These are phyloP conservation scores for Homarus gammarus DNA, from an alignment of 2,888 invertebrate species.

Conservation along the genomic window DNA sequence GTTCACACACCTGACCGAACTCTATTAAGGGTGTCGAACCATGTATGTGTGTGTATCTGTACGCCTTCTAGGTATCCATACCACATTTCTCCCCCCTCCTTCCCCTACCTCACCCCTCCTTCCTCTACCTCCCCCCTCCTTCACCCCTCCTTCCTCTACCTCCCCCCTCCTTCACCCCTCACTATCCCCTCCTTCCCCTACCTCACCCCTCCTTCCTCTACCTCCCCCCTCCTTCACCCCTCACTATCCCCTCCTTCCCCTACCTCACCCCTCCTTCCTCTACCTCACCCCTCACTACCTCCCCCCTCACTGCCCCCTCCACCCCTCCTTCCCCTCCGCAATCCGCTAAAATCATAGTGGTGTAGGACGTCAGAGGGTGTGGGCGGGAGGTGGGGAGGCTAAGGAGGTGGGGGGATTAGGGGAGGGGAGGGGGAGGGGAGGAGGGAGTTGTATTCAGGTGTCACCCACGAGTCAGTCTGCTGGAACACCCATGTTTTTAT, in stretches of 20 bases:
- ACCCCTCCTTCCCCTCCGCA: no score
- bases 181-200: not conserved
- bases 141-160: not conserved
- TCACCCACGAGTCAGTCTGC: no score
- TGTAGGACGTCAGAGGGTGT: no score
- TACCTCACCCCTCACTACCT: not conserved
- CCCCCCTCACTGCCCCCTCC: no score
- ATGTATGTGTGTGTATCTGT: slow-evolving; percentile 13
- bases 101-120: slow-evolving; percentile 6
- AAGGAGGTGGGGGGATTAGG: no score
- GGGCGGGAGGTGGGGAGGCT: no score
- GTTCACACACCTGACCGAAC: no score
- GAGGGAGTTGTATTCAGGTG: no score
- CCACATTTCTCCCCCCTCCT: not conserved
- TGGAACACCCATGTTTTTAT: no score
- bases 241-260: not conserved
- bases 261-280: not conserved
- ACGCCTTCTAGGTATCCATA: not conserved
- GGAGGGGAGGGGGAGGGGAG: no score
- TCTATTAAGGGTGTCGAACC: no score
- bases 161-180: not conserved
- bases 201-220: slow-evolving; percentile 1
- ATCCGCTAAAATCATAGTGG: no score
- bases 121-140: not conserved
- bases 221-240: not conserved